phyloP scores from a whole-genome alignment of 2,888 invertebrate species.

The Drosophila atroscutellata region DNA sequence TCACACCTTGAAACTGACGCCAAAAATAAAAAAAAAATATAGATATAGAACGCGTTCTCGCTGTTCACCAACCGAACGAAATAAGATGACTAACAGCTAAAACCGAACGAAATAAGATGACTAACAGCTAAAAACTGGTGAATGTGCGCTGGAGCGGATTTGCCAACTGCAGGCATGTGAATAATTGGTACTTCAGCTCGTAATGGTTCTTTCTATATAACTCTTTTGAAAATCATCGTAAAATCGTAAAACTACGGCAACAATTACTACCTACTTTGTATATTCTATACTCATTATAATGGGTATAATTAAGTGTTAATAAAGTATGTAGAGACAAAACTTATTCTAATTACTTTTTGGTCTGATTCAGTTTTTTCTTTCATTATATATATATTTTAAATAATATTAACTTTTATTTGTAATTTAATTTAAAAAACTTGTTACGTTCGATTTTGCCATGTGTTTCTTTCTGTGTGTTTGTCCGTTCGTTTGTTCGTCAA shows the following conservation, averaged over 20 bases:
- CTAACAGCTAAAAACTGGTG: too few relatives aligned
- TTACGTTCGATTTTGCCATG: neutral
- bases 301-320: neutral
- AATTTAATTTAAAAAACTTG: neutral
- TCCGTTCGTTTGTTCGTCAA: neutral
- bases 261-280: too few relatives aligned
- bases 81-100: constrained; percentile 79
- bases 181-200: neutral
- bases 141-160: too few relatives aligned
- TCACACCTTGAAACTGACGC: constrained; percentile 22
- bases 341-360: too few relatives aligned
- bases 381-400: neutral
- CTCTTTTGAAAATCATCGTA: too few relatives aligned
- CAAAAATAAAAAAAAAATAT: constrained; percentile 9
- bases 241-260: too few relatives aligned
- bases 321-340: neutral
- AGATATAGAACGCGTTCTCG: too few relatives aligned
- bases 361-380: neutral
- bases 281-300: neutral
- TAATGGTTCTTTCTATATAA: too few relatives aligned
- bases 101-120: too few relatives aligned
- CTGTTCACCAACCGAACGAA: constrained; percentile 75
- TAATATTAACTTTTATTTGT: neutral
- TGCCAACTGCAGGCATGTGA: too few relatives aligned
- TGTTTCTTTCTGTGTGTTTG: neutral